Evolutionary conservation across 2,113 vertebrate genomes (phyloP), one percentile per base, ranked within the genome.

Genomic region (Megalops atlanticus): DNA sequence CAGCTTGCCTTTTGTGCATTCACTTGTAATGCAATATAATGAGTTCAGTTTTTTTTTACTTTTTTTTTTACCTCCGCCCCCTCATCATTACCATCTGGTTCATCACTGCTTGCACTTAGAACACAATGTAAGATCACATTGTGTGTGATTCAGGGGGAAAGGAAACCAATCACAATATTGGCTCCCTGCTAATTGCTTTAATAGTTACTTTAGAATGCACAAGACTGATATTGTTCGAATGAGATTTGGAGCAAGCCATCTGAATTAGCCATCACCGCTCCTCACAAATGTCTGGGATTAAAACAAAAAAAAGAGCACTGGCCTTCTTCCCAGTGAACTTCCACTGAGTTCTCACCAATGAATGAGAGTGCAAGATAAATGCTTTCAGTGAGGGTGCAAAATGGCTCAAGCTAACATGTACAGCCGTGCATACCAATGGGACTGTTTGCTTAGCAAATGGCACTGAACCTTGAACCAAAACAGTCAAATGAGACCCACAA

Each of bases 1-100:
- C 45, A 84, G 75, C 18, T 40, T 0, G 4, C 58, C 43, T 74
- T 39, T 72, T 76, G 38, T 73, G 45, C 39, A 33, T 45, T 79
- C 35, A 49, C 70, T 41, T 82, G 68, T 74, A 81, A 78, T 76
- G 39, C 80, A 80, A 40, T 74, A 36, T 80, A 82, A 84, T 82
- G 52, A 73, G 38, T 70, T 43, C 36, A 54, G 35, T 73, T 68
- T 74, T 33, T 54, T 74, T 40, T 45, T 54, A n/a, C n/a, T 54
- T n/a, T 64, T 10, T 10, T 27, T 31, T 31, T 10, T 64, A 14
- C 64, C 39, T 72, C 75, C n/a, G 27, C 35, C 39, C n/a, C 36
- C n/a, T 40, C 41, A 36, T 72, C 69, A 79, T n/a, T 6, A 33
- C 68, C 69, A 41, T 81, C 35, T 14, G 54, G 0, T 24, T 49